Base-by-base conservation (phyloP, 2,888 invertebrate genomes). In the Masnerella sp. region DNA sequence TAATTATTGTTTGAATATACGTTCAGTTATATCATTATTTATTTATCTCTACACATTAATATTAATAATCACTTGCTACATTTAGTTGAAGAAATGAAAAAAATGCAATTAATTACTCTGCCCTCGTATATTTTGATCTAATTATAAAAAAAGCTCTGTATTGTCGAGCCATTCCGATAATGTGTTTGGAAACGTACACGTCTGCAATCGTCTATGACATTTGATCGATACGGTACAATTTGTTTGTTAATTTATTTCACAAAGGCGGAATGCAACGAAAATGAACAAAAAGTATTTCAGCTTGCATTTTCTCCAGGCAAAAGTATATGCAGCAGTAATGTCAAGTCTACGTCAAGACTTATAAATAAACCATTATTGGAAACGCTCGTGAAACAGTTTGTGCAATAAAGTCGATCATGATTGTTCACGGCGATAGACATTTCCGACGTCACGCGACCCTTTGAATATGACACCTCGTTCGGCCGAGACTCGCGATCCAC, bases 391-490 rank as follows among this genome's bases (percentile, higher is more conserved):
- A 71, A 71, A 68, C 68, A 68, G 62, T 67, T 71, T 52, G 52
- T 67, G 71, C 75, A 71, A 75, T 64, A 64, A 75, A 70, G 62
- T 74, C 74, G 62, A 67, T 65, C 61, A 62, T 40, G 70, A 54
- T 68, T 68, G 54, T 61, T 67, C 65, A 51, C 54, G 12, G 40
- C 67, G 69, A 74, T 70, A 62, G 67, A 68, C 81, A 80, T 82
- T 84, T 82, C 83, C 81, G 81, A 80, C 83, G 80, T 78, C 78
- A 77, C 79, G 78, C 81, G 77, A 81, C 69, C 77, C 80, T 82
- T 78, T 72, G 78, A 77, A 79, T 77, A 80, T 81, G 84, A 80
- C 83, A 82, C 82, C 77, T 80, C 81, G 84, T 85, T 84, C 84
- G 82, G 81, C 82, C 81, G 84, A 84, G 83, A 84, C 74, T 75